Conservation (phyloP, 2,888 invertebrate genomes). For the Cistogaster globosa region DNA sequence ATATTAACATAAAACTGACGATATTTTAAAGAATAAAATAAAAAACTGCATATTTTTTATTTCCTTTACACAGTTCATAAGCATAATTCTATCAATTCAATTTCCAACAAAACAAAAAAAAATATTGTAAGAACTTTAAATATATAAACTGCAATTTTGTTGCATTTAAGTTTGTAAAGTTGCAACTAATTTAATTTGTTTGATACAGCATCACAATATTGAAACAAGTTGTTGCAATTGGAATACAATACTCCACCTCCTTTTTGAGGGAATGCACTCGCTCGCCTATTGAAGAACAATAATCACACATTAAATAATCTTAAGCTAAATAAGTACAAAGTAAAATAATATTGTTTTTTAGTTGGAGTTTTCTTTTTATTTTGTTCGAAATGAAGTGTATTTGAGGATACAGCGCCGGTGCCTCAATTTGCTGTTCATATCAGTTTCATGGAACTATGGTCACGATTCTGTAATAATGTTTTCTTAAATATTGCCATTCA, state of each 20-base stretch:
- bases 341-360: constrained; percentile 60
- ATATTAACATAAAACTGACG: too few relatives aligned
- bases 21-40: too few relatives aligned
- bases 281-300: constrained; percentile 62
- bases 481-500: constrained; percentile 73
- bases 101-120: background rate
- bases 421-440: constrained; percentile 77
- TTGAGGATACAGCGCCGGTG: constrained; percentile 67
- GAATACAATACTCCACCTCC: constrained; percentile 57
- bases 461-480: constrained; percentile 83
- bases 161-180: constrained; percentile 19
- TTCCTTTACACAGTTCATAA: constrained; percentile 29
- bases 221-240: constrained; percentile 46
- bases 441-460: constrained; percentile 83
- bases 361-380: constrained; percentile 18
- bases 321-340: constrained; percentile 44
- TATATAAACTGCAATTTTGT: constrained; percentile 30
- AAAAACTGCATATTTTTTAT: too few relatives aligned
- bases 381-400: constrained; percentile 37
- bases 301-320: constrained; percentile 70
- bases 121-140: background rate
- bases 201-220: constrained; percentile 51
- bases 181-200: constrained; percentile 69
- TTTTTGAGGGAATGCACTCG: constrained; percentile 50
- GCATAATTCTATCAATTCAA: constrained; percentile 48